A percentile compares a stretch with the other conserved stretches of the same genome.
These are phyloP conservation scores for Microcebus ravelobensis DNA, from an alignment of 2,113 vertebrate species.

Conservation along the genomic window DNA sequence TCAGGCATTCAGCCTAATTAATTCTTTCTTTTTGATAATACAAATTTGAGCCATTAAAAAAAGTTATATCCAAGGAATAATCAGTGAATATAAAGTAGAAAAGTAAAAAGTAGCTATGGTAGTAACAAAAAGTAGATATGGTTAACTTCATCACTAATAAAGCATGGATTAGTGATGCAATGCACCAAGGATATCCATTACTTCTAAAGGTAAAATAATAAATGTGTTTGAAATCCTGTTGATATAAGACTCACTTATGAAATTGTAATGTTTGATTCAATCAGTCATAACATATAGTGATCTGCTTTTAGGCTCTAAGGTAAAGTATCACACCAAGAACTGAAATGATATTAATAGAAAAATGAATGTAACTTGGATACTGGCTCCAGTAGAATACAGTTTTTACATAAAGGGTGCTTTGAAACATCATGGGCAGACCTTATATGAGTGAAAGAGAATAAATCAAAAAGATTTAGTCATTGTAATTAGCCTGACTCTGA, in stretches of 20 bases:
- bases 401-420: not conserved
- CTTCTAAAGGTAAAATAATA: not conserved
- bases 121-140: not conserved
- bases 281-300: not conserved
- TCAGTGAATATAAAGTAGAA: not conserved
- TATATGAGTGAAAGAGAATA: not conserved
- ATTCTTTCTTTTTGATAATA: not conserved
- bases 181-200: not conserved
- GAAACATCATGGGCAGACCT: not conserved
- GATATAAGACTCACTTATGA: not conserved
- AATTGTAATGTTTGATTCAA: not conserved
- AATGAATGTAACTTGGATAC: not conserved
- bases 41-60: not conserved
- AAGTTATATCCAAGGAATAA: not conserved
- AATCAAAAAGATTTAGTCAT: not conserved
- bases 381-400: not conserved
- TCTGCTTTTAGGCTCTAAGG: not conserved
- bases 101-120: not conserved
- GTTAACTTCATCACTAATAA: not conserved
- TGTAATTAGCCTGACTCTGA: not conserved
- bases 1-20: not conserved
- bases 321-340: not conserved
- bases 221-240: not conserved
- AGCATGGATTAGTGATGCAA: not conserved
- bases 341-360: not conserved